Percentiles rank a stretch among this genome's conserved stretches.
Evolutionary conservation across 1,140 invertebrate genomes (phyloP).

Genomic region (Drusus annulatus): DNA sequence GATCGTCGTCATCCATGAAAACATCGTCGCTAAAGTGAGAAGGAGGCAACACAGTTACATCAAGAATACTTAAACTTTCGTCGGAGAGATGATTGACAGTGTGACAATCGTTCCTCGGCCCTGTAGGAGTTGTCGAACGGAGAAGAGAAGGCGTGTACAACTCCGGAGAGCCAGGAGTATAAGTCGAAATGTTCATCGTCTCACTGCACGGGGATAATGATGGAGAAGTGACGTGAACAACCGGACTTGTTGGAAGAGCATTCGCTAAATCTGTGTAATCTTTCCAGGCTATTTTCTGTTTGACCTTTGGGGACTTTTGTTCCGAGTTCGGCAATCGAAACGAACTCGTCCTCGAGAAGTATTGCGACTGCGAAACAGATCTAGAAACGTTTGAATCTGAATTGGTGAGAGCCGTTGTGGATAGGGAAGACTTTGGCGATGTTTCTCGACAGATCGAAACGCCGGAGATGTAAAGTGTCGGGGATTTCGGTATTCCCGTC

Average conservation of each 20-base stretch:
- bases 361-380: slow-evolving; percentile 31
- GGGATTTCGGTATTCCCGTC: slow-evolving; percentile 74
- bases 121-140: slow-evolving; percentile 62
- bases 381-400: slow-evolving; percentile 41
- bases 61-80: slow-evolving; percentile 49
- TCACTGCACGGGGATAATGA: slow-evolving; percentile 54
- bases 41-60: slow-evolving; percentile 53
- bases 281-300: slow-evolving; percentile 51
- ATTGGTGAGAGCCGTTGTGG: slow-evolving; percentile 6
- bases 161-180: slow-evolving; percentile 59
- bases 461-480: slow-evolving; percentile 74
- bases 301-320: slow-evolving; percentile 50
- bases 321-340: slow-evolving; percentile 30
- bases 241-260: slow-evolving; percentile 47
- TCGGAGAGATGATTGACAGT: slow-evolving; percentile 31
- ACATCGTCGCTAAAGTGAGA: slow-evolving; percentile 57
- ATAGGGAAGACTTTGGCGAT: slow-evolving; percentile 41
- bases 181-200: slow-evolving; percentile 43
- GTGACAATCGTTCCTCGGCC: slow-evolving; percentile 26
- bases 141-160: slow-evolving; percentile 63
- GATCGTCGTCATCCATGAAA: slow-evolving; percentile 54
- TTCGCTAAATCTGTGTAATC: slow-evolving; percentile 42
- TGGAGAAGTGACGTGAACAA: slow-evolving; percentile 54
- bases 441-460: slow-evolving; percentile 73
- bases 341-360: slow-evolving; percentile 41